Percentiles rank a stretch among this genome's conserved stretches.
Conservation (phyloP, 23 tunicate genomes). For the Trididemnum miniatum region DNA sequence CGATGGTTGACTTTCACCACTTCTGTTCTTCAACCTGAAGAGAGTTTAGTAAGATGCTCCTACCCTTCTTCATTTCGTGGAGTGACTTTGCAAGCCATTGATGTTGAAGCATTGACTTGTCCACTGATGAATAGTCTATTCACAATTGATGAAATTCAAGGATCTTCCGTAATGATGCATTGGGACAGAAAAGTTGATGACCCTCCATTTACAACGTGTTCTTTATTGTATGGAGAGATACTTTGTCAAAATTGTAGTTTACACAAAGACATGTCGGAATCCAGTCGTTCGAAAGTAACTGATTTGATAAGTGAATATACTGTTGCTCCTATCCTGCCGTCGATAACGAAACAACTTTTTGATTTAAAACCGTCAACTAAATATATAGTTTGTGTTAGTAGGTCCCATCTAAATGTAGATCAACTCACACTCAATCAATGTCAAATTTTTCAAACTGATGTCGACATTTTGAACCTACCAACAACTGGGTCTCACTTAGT, state of each 20-base stretch:
- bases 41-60: conserved; percentile 18
- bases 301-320: conserved; percentile 46
- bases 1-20: conserved; percentile 43
- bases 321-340: neutral
- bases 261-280: no score
- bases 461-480: no score
- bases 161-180: conserved; percentile 3
- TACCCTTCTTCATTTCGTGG: conserved; percentile 39
- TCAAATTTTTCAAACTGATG: no score
- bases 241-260: conserved; percentile 37
- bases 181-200: conserved; percentile 9
- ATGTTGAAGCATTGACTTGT: conserved; percentile 43
- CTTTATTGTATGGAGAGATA: conserved; percentile 45
- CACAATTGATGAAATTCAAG: neutral
- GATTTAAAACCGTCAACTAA: conserved; percentile 16
- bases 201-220: conserved; percentile 46
- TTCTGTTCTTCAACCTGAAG: conserved; percentile 18
- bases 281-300: conserved; percentile 8
- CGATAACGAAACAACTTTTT: neutral
- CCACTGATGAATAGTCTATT: neutral
- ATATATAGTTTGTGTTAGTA: conserved; percentile 46
- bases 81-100: conserved; percentile 38
- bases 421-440: no score
- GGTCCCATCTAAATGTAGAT: no score
- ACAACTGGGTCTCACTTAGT: no score